A percentile compares a stretch with the other conserved stretches of the same genome.
These are phyloP conservation scores for Hoplostethus mediterraneus DNA, from an alignment of 2,797 vertebrate species.

Conservation along the genomic window DNA sequence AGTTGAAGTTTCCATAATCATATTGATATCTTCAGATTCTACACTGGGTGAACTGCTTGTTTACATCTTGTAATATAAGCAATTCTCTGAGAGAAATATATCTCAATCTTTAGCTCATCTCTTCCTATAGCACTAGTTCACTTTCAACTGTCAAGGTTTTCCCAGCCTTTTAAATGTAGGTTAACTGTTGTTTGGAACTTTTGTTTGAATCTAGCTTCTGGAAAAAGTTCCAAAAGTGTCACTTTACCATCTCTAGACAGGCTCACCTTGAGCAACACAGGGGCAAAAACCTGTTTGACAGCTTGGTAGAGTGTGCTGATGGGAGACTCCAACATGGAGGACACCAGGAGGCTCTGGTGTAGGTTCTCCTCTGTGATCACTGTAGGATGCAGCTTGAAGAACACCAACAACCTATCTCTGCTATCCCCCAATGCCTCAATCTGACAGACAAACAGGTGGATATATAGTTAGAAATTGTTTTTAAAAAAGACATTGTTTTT, in stretches of 20 bases:
- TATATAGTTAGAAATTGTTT: background rate
- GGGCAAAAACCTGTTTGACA: constrained; percentile 92
- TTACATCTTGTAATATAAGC: background rate
- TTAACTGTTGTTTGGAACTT: background rate
- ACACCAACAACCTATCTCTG: constrained; percentile 90
- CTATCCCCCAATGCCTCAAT: constrained; percentile 85
- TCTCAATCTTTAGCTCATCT: background rate
- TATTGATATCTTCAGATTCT: background rate
- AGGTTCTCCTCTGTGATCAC: constrained; percentile 96
- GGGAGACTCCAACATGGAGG: constrained; percentile 96
- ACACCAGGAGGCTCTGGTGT: constrained; percentile 92
- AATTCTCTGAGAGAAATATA: background rate
- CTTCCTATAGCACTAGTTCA: background rate
- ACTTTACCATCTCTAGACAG: background rate
- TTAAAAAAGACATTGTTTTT: background rate
- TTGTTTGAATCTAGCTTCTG: no score
- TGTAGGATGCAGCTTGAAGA: constrained; percentile 94
- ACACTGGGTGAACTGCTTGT: no score
- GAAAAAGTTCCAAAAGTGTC: background rate
- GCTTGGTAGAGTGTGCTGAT: constrained; percentile 95
- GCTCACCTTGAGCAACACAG: constrained; percentile 90
- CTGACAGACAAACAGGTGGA: constrained; percentile 68
- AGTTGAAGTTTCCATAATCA: background rate
- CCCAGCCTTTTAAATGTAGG: background rate
- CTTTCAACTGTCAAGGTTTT: background rate